Conservation (phyloP, 2,113 vertebrate species). For the Aplodontia rufa region DNA sequence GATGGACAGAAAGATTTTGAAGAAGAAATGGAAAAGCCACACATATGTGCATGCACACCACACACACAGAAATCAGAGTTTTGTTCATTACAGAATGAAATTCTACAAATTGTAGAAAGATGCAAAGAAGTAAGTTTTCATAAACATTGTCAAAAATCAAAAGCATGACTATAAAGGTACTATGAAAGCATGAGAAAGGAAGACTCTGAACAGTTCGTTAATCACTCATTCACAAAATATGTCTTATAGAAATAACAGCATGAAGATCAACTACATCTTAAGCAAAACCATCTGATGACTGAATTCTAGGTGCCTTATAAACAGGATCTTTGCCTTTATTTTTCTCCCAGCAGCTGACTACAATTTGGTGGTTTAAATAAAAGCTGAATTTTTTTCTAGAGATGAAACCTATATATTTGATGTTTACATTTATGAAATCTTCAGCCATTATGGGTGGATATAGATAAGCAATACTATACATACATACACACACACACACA, state of each 20-base stretch:
- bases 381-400: slow-evolving; percentile 38
- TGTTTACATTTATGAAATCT: slow-evolving; percentile 56
- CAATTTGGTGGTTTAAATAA: slow-evolving; percentile 53
- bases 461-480: background rate
- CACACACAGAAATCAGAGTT: background rate
- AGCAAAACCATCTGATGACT: slow-evolving; percentile 58
- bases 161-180: background rate
- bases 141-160: slow-evolving; percentile 29
- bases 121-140: background rate
- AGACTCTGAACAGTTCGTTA: background rate
- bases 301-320: slow-evolving; percentile 45
- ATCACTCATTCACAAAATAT: background rate
- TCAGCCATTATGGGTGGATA: background rate
- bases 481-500: background rate
- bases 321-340: slow-evolving; percentile 31
- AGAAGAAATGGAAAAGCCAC: background rate
- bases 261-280: slow-evolving; percentile 54
- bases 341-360: slow-evolving; percentile 53
- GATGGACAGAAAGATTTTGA: background rate
- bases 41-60: background rate
- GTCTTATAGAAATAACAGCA: slow-evolving; percentile 10
- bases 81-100: background rate
- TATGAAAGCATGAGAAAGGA: background rate
- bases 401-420: slow-evolving; percentile 49
- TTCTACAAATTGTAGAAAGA: slow-evolving; percentile 18